These are phyloP conservation scores for Sarcoramphus papa DNA, from an alignment of 2,797 vertebrate species.

Conservation along the genomic window DNA sequence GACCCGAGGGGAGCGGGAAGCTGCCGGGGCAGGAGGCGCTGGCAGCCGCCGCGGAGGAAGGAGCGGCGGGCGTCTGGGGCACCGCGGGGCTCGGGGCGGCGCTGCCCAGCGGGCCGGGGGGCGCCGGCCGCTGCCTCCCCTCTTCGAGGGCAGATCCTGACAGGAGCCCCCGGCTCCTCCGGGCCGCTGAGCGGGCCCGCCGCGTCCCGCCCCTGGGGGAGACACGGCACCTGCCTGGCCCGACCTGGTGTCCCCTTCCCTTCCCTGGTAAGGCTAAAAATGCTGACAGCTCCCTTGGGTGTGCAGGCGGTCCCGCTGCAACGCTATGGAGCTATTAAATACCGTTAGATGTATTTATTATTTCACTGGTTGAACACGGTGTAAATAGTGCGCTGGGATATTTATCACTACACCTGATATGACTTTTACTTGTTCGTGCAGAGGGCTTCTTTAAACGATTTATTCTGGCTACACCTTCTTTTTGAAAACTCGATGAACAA, in stretches of 20 bases:
- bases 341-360: background rate
- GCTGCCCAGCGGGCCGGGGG: background rate
- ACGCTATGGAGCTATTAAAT: rapidly evolving
- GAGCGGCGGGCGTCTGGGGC: background rate
- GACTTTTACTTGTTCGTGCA: background rate
- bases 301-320: background rate
- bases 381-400: background rate
- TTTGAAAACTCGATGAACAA: background rate
- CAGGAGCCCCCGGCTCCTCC: background rate
- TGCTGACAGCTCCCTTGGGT: background rate
- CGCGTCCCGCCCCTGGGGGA: background rate
- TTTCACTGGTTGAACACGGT: rapidly evolving
- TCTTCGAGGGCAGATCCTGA: background rate
- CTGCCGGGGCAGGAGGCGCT: no score
- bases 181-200: background rate
- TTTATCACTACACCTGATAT: rapidly evolving
- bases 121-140: background rate
- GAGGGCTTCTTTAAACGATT: background rate
- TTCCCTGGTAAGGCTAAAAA: background rate
- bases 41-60: background rate
- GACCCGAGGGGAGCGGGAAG: background rate
- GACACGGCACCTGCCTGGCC: background rate
- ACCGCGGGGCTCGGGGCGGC: background rate
- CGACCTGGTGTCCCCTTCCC: background rate
- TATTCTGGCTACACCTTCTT: background rate